Conservation (phyloP, 2,888 invertebrate species). For the Hydrotaea cyrtoneurina region DNA sequence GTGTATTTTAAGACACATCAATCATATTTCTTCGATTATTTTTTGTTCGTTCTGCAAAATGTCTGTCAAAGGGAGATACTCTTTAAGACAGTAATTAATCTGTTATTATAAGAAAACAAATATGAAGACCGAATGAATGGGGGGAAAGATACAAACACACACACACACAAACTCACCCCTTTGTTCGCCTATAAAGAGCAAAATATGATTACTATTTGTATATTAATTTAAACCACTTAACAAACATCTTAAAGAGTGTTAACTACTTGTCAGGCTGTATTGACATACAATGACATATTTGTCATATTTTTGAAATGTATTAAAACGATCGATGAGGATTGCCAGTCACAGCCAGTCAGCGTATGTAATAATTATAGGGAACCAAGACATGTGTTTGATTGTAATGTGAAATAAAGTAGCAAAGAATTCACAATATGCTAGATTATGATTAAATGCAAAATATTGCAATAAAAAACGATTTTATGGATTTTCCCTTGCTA, state of each 20-base stretch:
- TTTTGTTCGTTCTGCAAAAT: neutral
- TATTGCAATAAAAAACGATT: too few species aligned
- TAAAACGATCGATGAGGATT: constrained; percentile 27
- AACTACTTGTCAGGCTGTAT: constrained; percentile 66
- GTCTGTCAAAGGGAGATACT: neutral
- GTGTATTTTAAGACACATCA: constrained; percentile 27
- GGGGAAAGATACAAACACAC: neutral
- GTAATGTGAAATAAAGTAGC: neutral
- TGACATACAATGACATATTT: constrained; percentile 66
- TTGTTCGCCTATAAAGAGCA: neutral
- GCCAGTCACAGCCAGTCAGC: neutral
- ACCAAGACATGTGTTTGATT: constrained; percentile 50
- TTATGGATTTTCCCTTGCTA: too few species aligned
- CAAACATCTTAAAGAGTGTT: constrained; percentile 67
- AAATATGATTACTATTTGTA: constrained; percentile 63
- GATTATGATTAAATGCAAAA: constrained; percentile 42
- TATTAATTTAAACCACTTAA: constrained; percentile 67
- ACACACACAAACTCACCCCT: constrained; percentile 54
- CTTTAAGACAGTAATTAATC: constrained; percentile 51
- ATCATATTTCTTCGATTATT: constrained; percentile 10
- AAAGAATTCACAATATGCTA: neutral
- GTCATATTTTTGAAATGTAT: constrained; percentile 66
- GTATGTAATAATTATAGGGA: constrained; percentile 17
- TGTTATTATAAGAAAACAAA: constrained; percentile 61
- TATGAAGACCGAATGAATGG: constrained; percentile 35